Percentiles rank a stretch among this genome's conserved stretches.
Conservation (phyloP, 2,797 vertebrate species). For the Premnoplex brunnescens region DNA sequence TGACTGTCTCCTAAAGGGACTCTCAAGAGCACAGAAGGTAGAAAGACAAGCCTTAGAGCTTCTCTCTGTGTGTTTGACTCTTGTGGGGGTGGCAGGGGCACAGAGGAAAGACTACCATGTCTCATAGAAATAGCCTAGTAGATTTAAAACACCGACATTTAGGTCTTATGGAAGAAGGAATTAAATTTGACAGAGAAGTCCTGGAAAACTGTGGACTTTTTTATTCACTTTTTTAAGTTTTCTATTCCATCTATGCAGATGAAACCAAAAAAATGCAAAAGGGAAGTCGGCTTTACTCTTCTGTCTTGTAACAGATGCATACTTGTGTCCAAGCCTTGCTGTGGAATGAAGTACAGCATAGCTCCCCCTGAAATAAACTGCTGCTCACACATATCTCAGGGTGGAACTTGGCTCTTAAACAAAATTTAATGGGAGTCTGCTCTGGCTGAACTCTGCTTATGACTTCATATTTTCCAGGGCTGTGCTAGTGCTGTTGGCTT, state of each 20-base stretch:
- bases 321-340: not conserved
- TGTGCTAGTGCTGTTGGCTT: not conserved
- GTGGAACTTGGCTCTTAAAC: conserved; percentile 53
- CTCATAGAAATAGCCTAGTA: not conserved
- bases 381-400: not conserved
- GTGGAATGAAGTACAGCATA: not conserved
- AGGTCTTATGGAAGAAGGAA: not conserved
- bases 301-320: not conserved
- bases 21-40: not conserved
- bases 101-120: rapidly evolving
- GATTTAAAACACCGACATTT: not conserved
- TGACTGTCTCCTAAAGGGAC: not conserved
- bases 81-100: rapidly evolving
- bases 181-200: not conserved
- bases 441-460: conserved; percentile 54
- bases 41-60: not conserved
- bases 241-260: not conserved
- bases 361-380: conserved; percentile 13
- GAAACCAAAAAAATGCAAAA: not conserved
- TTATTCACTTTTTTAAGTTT: not conserved
- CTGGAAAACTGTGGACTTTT: not conserved
- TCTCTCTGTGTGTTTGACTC: not conserved
- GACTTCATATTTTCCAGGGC: conserved; percentile 65
- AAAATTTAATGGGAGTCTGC: conserved; percentile 42
- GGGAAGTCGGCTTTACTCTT: not conserved